Base-by-base conservation (phyloP, 2,888 invertebrate genomes). In the Melinopterus prodromus region DNA sequence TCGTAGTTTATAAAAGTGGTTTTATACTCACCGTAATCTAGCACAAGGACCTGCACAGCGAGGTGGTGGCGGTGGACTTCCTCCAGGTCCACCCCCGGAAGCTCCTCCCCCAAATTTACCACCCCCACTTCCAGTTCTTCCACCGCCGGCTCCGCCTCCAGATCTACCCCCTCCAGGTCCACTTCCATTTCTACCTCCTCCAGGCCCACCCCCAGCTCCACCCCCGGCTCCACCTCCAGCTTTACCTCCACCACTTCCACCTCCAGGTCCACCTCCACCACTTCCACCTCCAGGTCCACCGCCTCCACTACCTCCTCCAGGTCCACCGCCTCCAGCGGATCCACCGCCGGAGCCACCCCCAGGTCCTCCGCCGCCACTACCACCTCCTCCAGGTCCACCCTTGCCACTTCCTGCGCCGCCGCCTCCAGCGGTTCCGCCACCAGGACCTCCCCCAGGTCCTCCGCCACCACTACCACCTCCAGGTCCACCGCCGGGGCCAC, bases 191-290 rank as follows among this genome's bases (percentile, higher is more conserved):
- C 36, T 36, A 26, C 74, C 74, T 1, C 74, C 36, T 26, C 74
- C 26, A 5, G 74, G 14, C n/a, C 74, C 74, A 9, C 53, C 53
- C 12, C 53, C 79, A 70, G 6, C 71, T 69, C 70, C 76, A 69
- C 70, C 74, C 16, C 35, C 74, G 53, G 70, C 35, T 36, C 75
- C 70, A 2, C 78, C n/a, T 16, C 80, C 79, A 77, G 83, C 77
- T n/a, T 86, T 83, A 35, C 89, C 89, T 71, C 89, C 90, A 14
- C 90, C 90, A 81, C 91, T 90, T 0, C 90, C 91, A 36, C 89
- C 90, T 81, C 92, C 92, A 2, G 90, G 90, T 0, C 91, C 90
- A 14, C 87, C 88, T 0, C 88, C 87, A 0, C 87, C 86, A 0
- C 83, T 80, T 0, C 91, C 91, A 53, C 53, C 53, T 12, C 53